Evolutionary conservation across 2,888 invertebrate genomes (phyloP).

Genomic region (Eilema depressum): DNA sequence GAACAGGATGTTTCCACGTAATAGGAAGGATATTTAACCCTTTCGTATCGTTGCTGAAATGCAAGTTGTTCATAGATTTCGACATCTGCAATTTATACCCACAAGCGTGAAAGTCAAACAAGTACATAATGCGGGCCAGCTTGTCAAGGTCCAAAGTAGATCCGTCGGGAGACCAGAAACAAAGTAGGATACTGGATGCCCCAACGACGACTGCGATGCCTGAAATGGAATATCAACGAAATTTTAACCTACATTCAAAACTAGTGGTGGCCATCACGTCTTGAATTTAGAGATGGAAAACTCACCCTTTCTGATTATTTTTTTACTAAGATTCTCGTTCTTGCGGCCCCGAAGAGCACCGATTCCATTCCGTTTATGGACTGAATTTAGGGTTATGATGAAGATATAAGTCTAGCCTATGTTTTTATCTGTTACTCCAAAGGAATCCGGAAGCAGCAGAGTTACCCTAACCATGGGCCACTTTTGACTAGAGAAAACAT

Average conservation of each 20-base stretch:
- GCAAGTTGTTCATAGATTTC: constrained; percentile 55
- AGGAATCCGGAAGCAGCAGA: too few relatives aligned
- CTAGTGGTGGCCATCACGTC: too few relatives aligned
- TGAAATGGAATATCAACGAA: constrained; percentile 36
- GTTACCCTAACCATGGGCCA: too few relatives aligned
- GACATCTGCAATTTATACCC: constrained; percentile 50
- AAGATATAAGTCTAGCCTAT: too few relatives aligned
- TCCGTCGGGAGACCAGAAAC: constrained; percentile 67
- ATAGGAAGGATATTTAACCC: constrained; percentile 64
- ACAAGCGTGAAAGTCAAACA: constrained; percentile 71
- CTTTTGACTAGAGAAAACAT: too few relatives aligned
- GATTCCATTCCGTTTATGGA: too few relatives aligned
- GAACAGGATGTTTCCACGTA: constrained; percentile 55
- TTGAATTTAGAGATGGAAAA: too few relatives aligned
- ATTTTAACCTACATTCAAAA: not conserved
- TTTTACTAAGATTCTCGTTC: too few relatives aligned
- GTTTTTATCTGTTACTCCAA: too few relatives aligned
- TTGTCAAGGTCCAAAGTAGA: constrained; percentile 63
- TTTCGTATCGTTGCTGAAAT: constrained; percentile 64
- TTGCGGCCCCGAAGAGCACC: too few relatives aligned
- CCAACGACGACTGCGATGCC: constrained; percentile 62
- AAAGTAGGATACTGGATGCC: constrained; percentile 58
- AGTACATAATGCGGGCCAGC: constrained; percentile 74
- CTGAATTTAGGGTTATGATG: too few relatives aligned
- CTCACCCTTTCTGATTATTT: too few relatives aligned